Evolutionary conservation across 1,140 invertebrate species (phyloP).

Genomic region (Chlorops oryzae): DNA sequence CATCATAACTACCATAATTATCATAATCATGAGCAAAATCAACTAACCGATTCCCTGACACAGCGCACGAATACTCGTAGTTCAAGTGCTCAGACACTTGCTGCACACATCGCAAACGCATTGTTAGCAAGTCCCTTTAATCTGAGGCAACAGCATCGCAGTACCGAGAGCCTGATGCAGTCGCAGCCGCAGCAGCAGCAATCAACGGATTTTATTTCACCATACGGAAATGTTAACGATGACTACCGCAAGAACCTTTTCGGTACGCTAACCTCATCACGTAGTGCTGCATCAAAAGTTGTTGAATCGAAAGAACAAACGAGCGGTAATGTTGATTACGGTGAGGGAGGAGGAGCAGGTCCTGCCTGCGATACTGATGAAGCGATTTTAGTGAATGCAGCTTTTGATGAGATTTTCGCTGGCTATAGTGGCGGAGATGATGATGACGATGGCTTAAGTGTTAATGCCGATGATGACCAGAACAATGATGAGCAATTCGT

Average conservation of each 20-base stretch:
- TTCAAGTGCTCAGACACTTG: slow-evolving; percentile 8
- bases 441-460: slow-evolving; percentile 18
- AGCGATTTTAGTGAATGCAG: slow-evolving; percentile 36
- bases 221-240: slow-evolving; percentile 26
- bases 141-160: too few relatives aligned
- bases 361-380: slow-evolving; percentile 36
- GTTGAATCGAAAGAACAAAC: background rate
- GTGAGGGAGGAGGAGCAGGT: too few relatives aligned
- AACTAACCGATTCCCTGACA: too few relatives aligned
- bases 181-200: slow-evolving; percentile 19
- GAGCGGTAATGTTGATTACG: slow-evolving; percentile 6
- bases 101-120: too few relatives aligned
- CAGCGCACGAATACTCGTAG: slow-evolving; percentile 10
- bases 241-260: slow-evolving; percentile 46
- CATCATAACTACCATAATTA: slow-evolving; percentile 17
- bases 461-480: slow-evolving; percentile 6
- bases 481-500: slow-evolving; percentile 32
- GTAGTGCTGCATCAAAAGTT: background rate
- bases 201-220: slow-evolving; percentile 11
- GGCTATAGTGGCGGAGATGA: slow-evolving; percentile 27
- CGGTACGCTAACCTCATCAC: slow-evolving; percentile 17
- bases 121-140: too few relatives aligned
- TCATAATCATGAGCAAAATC: too few relatives aligned
- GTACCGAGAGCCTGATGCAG: slow-evolving; percentile 16
- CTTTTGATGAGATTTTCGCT: slow-evolving; percentile 42